Evolutionary conservation across 1,140 invertebrate genomes (phyloP).

Genomic region (Trichoplusia ni): DNA sequence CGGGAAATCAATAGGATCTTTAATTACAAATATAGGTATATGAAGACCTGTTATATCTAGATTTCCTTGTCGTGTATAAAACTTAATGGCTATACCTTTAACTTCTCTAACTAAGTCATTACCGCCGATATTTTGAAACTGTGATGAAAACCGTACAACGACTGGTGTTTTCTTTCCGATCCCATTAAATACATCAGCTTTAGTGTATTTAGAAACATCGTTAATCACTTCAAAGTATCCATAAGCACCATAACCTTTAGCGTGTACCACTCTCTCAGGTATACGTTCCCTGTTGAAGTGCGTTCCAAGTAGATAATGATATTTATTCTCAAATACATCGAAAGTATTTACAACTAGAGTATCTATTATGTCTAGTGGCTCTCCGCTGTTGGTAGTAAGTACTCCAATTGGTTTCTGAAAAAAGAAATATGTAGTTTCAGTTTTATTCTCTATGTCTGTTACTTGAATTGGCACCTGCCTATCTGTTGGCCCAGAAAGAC

Average conservation of each 20-base stretch:
- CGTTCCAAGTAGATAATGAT: slow-evolving; percentile 88
- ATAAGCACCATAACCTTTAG: slow-evolving; percentile 96
- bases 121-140: slow-evolving; percentile 91
- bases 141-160: slow-evolving; percentile 87
- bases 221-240: slow-evolving; percentile 97
- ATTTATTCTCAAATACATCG: slow-evolving; percentile 89
- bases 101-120: slow-evolving; percentile 87
- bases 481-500: not conserved
- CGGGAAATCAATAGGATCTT: slow-evolving; percentile 85
- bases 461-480: too few species aligned
- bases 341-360: slow-evolving; percentile 74
- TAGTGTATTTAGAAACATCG: slow-evolving; percentile 92
- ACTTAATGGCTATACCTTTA: slow-evolving; percentile 87
- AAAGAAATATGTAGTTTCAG: not conserved
- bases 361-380: slow-evolving; percentile 87
- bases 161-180: slow-evolving; percentile 93
- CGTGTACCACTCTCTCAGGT: slow-evolving; percentile 96
- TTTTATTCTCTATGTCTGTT: not conserved
- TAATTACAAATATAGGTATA: slow-evolving; percentile 87
- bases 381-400: slow-evolving; percentile 86
- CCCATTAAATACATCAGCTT: slow-evolving; percentile 90
- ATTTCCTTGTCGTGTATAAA: slow-evolving; percentile 89
- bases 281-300: slow-evolving; percentile 96
- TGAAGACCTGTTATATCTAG: slow-evolving; percentile 88
- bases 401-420: slow-evolving; percentile 47